Evolutionary conservation across 2,797 vertebrate genomes (phyloP), one percentile per base, ranked within the genome.

Genomic region (Petrocephalus sullivani): DNA sequence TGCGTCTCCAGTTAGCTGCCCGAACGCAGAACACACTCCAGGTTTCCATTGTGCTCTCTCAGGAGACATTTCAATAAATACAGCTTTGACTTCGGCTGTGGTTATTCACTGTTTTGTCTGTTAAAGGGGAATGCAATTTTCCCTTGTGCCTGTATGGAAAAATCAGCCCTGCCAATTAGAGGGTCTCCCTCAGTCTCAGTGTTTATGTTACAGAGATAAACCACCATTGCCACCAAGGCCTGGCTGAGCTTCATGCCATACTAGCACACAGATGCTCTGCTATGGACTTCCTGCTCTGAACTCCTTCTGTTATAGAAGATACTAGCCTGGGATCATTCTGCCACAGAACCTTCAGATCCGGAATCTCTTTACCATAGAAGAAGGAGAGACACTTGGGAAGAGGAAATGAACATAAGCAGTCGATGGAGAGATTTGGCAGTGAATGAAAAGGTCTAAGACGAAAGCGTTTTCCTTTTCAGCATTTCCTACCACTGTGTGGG

Each of bases 11-110:
- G 56, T 86, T 37, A 14, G 51, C 57, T 46, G 19, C 33, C 57
- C 61, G 85, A 86, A 64, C 19, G 0, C 33, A 60, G 9, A 1
- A 86, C 57, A 19, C 7, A 23, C 57, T 86, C 85, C 85, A 86
- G 56, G 56, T 61, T 86, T 86, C 85, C 85, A 86, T 9, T 86
- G 85, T 46, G 85, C 37, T 86, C 33, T 57, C 56, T 61, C 85
- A 23, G 7, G 57, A 41, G 85, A 86, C 57, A 86, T 86, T 86
- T 86, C 57, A 86, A 86, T 86, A 86, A 86, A 86, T 61, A 86
- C 19, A 61, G 85, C n/a, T 86, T 60, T 37, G 56, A 46, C 57
- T 46, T 54, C 8, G 19, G 57, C n/a, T 60, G 57, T 86, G 85
- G 85, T 60, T 64, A 10, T 86, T 60, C 56, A 41, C n/a, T 86